phyloP scores from a whole-genome alignment of 2,113 vertebrate genomes.

The Nibea coibor region DNA sequence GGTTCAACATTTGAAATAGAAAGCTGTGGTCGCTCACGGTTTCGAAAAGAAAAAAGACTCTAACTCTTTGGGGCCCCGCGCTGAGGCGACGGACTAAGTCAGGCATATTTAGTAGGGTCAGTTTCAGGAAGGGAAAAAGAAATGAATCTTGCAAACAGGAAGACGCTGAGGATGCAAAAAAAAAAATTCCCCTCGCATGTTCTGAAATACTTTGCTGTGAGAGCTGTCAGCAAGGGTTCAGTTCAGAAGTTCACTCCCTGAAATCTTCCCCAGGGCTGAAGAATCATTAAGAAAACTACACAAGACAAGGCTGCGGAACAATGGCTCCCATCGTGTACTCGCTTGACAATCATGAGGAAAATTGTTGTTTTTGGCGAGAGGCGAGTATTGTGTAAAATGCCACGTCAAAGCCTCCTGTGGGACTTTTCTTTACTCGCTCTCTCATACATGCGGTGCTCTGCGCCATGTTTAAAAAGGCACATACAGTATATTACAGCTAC shows the following conservation, averaged over 20 bases:
- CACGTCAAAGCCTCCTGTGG: constrained; percentile 34
- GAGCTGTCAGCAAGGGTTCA: constrained; percentile 58
- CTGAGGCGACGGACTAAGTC: constrained; percentile 42
- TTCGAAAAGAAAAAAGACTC: constrained; percentile 46
- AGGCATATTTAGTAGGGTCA: constrained; percentile 57
- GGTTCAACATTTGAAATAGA: constrained; percentile 80
- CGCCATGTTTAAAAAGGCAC: constrained; percentile 32
- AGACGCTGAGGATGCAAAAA: constrained; percentile 71
- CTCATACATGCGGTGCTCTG: constrained; percentile 37
- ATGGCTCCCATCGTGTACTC: constrained; percentile 42
- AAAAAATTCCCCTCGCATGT: constrained; percentile 21
- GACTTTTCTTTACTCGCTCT: constrained; percentile 27
- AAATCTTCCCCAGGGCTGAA: constrained; percentile 59
- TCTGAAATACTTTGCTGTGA: constrained; percentile 47
- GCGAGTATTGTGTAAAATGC: constrained; percentile 22
- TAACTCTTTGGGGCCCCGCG: constrained; percentile 32
- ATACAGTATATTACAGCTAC: constrained; percentile 13
- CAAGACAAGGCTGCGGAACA: constrained; percentile 45
- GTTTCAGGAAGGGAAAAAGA: constrained; percentile 69
- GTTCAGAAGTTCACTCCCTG: constrained; percentile 73
- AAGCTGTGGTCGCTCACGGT: constrained; percentile 71
- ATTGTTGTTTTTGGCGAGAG: constrained; percentile 60
- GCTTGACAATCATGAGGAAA: constrained; percentile 48
- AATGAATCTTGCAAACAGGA: constrained; percentile 78
- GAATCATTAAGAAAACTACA: constrained; percentile 40